Conservation (phyloP, 2,888 invertebrate genomes). For the Campoletis raptor region DNA sequence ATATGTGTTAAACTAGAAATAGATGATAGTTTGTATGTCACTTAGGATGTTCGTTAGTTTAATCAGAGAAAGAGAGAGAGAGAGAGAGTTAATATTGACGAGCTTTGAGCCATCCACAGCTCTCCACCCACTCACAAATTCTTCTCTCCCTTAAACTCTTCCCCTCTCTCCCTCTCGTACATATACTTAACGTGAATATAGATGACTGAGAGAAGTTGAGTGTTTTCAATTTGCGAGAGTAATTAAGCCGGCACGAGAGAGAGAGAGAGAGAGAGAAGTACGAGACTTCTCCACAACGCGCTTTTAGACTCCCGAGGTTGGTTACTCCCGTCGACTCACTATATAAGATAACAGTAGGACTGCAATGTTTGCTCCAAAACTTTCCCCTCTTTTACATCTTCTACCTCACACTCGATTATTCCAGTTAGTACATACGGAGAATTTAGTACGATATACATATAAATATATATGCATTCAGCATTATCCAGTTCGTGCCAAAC, state of each 20-base stretch:
- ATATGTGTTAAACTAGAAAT: not conserved
- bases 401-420: conserved; percentile 57
- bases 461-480: conserved; percentile 11
- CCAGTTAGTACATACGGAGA: conserved; percentile 29
- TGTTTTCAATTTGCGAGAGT: conserved; percentile 72
- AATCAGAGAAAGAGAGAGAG: conserved; percentile 52
- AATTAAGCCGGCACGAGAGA: conserved; percentile 67
- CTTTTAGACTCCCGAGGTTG: conserved; percentile 39
- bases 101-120: conserved; percentile 62
- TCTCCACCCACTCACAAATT: conserved; percentile 37
- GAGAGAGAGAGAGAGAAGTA: conserved; percentile 31
- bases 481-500: conserved; percentile 47
- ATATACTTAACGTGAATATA: conserved; percentile 64
- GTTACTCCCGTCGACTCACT: conserved; percentile 44
- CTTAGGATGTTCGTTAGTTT: conserved; percentile 64
- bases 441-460: conserved; percentile 40
- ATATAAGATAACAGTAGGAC: conserved; percentile 61
- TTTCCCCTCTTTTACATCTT: conserved; percentile 31
- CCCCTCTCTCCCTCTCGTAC: conserved; percentile 19
- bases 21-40: conserved; percentile 50
- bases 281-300: conserved; percentile 40
- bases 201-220: conserved; percentile 66
- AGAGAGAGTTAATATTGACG: conserved; percentile 62
- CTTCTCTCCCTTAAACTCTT: conserved; percentile 33
- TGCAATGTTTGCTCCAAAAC: conserved; percentile 52